Evolutionary conservation across 1,140 invertebrate species (phyloP).

Genomic region (Brevipalpus yothersi): DNA sequence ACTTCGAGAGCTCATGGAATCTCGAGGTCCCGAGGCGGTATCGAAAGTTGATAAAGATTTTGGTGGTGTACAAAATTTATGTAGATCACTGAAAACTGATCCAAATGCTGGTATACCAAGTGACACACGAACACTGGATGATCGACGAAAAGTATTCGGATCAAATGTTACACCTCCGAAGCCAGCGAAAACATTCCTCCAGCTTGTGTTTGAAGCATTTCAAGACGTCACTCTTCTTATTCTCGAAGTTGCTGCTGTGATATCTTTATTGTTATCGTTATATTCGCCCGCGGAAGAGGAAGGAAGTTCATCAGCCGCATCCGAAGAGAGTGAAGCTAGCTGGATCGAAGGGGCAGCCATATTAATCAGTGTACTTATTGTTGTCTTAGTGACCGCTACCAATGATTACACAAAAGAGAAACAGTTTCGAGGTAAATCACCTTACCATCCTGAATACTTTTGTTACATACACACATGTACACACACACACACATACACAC

Average conservation of each 20-base stretch:
- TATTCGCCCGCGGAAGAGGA: slow-evolving; percentile 38
- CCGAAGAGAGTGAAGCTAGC: slow-evolving; percentile 67
- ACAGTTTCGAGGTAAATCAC: slow-evolving; percentile 47
- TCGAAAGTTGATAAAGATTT: slow-evolving; percentile 49
- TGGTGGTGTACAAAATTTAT: slow-evolving; percentile 74
- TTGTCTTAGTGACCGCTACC: slow-evolving; percentile 92
- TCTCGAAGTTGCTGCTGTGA: slow-evolving; percentile 50
- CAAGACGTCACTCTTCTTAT: slow-evolving; percentile 97
- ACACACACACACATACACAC: too few species aligned
- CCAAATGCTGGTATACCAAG: slow-evolving; percentile 56
- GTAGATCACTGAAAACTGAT: slow-evolving; percentile 73
- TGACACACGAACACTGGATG: slow-evolving; percentile 6
- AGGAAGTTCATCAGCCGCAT: slow-evolving; percentile 14
- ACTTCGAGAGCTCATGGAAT: slow-evolving; percentile 87
- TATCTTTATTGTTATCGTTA: slow-evolving; percentile 76
- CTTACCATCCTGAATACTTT: slow-evolving; percentile 10
- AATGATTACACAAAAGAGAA: slow-evolving; percentile 98
- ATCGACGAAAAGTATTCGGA: slow-evolving; percentile 76
- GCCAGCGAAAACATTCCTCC: slow-evolving; percentile 93
- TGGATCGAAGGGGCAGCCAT: slow-evolving; percentile 98
- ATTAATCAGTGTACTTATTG: slow-evolving; percentile 87
- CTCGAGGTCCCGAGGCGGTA: slow-evolving; percentile 63
- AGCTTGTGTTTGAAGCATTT: slow-evolving; percentile 92
- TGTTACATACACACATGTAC: too few species aligned
- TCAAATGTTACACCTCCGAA: slow-evolving; percentile 96